Evolutionary conservation across 2,797 vertebrate genomes (phyloP).

Genomic region (Loris lydekkerianus): DNA sequence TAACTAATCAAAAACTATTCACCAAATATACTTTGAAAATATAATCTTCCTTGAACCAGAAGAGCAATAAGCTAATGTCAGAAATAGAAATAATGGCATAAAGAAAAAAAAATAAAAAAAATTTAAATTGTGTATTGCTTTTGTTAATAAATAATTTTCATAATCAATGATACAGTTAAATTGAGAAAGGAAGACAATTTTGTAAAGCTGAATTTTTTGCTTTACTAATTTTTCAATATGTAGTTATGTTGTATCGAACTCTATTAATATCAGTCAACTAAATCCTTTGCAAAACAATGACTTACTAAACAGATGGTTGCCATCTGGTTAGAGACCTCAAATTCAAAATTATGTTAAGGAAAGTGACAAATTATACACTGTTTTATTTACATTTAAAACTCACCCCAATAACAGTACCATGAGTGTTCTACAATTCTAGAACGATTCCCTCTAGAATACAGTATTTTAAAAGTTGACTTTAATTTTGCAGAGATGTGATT

Average conservation of each 20-base stretch:
- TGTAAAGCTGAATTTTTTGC: slow-evolving; percentile 22
- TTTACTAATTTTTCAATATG: not conserved
- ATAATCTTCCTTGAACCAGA: slow-evolving; percentile 46
- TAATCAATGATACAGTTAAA: slow-evolving; percentile 38
- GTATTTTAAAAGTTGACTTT: not conserved
- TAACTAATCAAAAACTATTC: slow-evolving; percentile 34
- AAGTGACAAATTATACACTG: not conserved
- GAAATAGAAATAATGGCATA: not conserved
- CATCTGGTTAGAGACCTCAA: slow-evolving; percentile 5
- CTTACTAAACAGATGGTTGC: not conserved
- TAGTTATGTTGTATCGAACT: slow-evolving; percentile 20
- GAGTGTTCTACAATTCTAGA: slow-evolving; percentile 4
- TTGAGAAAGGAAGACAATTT: not conserved
- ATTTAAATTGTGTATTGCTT: not conserved
- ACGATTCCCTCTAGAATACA: not conserved
- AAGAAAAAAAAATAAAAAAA: slow-evolving; percentile 21
- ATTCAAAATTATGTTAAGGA: slow-evolving; percentile 43
- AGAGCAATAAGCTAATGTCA: slow-evolving; percentile 15
- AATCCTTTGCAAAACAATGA: slow-evolving; percentile 31
- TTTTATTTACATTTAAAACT: slow-evolving; percentile 42
- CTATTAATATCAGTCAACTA: not conserved
- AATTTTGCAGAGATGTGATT: not conserved
- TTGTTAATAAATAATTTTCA: slow-evolving; percentile 61
- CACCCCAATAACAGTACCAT: not conserved
- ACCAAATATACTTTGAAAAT: slow-evolving; percentile 14